Evolutionary conservation across 2,888 invertebrate genomes (phyloP).

Genomic region (Drosophila kanekoi): DNA sequence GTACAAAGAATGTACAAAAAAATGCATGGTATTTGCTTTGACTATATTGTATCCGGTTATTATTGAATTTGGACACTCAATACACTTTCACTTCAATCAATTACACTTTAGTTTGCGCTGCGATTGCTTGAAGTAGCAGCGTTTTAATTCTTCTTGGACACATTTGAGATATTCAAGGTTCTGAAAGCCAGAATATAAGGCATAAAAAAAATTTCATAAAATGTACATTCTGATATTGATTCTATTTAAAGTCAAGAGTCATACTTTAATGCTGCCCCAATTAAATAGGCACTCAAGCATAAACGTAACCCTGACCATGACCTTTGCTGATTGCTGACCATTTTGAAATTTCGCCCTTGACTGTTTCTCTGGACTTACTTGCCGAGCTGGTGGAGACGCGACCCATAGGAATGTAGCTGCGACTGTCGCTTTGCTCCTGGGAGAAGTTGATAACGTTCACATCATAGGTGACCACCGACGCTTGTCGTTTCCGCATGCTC

Average conservation of each 20-base stretch:
- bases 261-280: constrained; percentile 5
- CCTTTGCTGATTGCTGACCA: constrained; percentile 39
- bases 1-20: too few relatives aligned
- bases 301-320: constrained; percentile 20
- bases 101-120: too few relatives aligned
- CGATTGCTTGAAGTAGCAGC: too few relatives aligned
- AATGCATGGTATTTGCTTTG: too few relatives aligned
- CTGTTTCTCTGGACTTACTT: constrained; percentile 79
- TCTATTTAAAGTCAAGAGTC: constrained; percentile 12
- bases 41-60: too few relatives aligned
- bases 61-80: too few relatives aligned
- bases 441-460: constrained; percentile 85
- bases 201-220: neutral
- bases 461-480: constrained; percentile 85
- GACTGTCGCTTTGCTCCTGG: constrained; percentile 84
- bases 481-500: constrained; percentile 83
- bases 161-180: too few relatives aligned
- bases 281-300: constrained; percentile 11
- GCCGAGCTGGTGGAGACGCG: constrained; percentile 85
- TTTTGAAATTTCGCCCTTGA: constrained; percentile 15
- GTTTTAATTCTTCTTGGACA: too few relatives aligned
- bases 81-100: too few relatives aligned
- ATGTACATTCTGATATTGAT: neutral
- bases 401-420: constrained; percentile 85
- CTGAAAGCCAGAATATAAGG: neutral